Base-by-base conservation (phyloP, 2,797 vertebrate species). In the Danio choprae region DNA sequence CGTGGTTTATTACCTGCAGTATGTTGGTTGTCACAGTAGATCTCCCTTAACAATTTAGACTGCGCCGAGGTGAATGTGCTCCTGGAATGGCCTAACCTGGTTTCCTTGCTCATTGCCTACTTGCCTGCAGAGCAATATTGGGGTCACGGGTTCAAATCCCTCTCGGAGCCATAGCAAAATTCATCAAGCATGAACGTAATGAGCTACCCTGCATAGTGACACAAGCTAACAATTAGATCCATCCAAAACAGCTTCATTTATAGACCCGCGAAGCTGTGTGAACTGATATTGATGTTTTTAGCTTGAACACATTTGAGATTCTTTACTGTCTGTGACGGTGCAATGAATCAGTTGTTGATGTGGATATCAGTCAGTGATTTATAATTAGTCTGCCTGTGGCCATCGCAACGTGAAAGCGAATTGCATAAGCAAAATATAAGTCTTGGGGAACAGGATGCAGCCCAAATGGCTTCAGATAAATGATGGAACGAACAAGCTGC, bases 381-480 rank as follows among this genome's bases (percentile, higher is more conserved):
- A 73, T 62, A 62, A 79, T 72, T 55, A 56, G 59, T 72, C 20
- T 29, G 59, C 44, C 16, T 62, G 20, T 48, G 55, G 77, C 7
- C 12, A 40, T 63, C 56, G 51, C 44, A 71, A 46, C 8, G 48
- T 68, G 46, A 60, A 46, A 60, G 58, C 68, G 36, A 67, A 79
- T 60, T 51, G 70, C 38, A 18, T 63, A 74, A 82, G 41, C 48
- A 60, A 82, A 77, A 18, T 55, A 70, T 71, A 44, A 65, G 55
- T 79, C 74, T 81, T 77, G 40, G 43, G 12, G 75, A 80, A 81
- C 74, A 69, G 75, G 70, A 84, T 46, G 62, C 38, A 44, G 80
- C 58, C 80, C 77, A 77, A 80, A 81, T 56, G 71, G 69, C 73
- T 77, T 60, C 84, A 77, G 82, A 81, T 83, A 56, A 83, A 81